Evolutionary conservation across 2,113 vertebrate species (phyloP).

Genomic region (Notarius quadriscutis): DNA sequence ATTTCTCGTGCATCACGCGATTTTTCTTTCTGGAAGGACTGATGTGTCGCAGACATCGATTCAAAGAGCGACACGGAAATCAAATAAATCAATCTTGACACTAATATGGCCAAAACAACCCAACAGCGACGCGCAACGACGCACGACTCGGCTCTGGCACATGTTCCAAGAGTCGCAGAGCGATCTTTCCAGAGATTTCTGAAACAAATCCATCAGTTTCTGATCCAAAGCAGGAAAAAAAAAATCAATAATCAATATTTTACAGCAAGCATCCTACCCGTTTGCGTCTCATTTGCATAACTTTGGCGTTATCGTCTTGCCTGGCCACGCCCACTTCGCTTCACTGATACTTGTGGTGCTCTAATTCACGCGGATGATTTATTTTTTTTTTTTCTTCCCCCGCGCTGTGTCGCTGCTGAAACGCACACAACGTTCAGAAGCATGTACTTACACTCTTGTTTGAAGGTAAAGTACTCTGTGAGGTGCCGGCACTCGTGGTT

Average conservation of each 20-base stretch:
- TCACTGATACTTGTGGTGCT: not conserved
- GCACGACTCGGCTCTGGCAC: not conserved
- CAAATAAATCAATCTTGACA: no score
- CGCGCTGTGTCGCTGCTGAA: not conserved
- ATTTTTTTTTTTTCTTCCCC: no score
- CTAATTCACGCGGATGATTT: not conserved
- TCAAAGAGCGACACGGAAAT: not conserved
- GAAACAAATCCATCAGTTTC: no score
- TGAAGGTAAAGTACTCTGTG: conserved; percentile 99
- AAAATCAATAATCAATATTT: no score
- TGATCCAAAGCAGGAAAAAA: not conserved
- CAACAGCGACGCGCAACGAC: not conserved
- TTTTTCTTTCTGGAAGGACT: not conserved
- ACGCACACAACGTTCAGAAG: not conserved
- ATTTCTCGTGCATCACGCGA: not conserved
- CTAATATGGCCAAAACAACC: not conserved
- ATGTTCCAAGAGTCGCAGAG: not conserved
- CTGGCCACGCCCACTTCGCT: not conserved
- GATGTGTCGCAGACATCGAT: not conserved
- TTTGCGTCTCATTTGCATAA: conserved; percentile 4
- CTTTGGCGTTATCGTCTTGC: no score
- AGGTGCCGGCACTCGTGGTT: conserved; percentile 99
- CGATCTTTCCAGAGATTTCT: not conserved
- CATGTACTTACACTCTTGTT: conserved; percentile 92
- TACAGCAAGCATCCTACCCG: not conserved